Evolutionary conservation across 2,888 invertebrate genomes (phyloP), one percentile per base, ranked within the genome.

Genomic region (Ophraella communa): DNA sequence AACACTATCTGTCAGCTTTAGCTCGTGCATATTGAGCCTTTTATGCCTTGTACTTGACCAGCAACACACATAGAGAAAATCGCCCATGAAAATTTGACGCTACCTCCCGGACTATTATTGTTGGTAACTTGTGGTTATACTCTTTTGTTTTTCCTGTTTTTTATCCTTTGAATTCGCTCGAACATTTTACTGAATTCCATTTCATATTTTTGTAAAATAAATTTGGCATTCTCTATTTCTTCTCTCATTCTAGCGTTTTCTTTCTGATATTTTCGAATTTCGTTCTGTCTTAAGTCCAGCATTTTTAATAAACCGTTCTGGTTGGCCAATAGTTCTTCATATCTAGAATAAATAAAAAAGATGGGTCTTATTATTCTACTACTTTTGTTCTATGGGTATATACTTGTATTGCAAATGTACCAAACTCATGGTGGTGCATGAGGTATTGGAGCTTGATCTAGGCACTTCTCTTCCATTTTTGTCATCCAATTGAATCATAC

Each of bases 381-480:
- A n/a, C n/a, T n/a, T n/a, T n/a, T n/a, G n/a, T n/a, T n/a, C n/a
- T n/a, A n/a, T n/a, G n/a, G n/a, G n/a, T 5, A 80, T 83, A 82
- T 75, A 86, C 85, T 86, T 85, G 72, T 84, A 85, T 71, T 86
- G 86, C 11, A 87, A 78, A 73, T 85, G 84, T 5, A 85, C 84
- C 68, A 86, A 83, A 75, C 85, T 86, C 80, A 84, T 83, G 1
- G 85, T 84, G 0, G 86, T 85, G 81, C 84, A 84, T n/a, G 85
- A 82, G 35, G 83, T 80, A 7, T 79, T 74, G 33, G 71, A 63
- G 45, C 64, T 61, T 59, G 62, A 64, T 52, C 67, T 65, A 14
- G 71, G 65, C 45, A 65, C 21, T 10, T 49, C 47, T 47, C 52
- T 66, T 39, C 59, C 59, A n/a, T 55, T 63, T 1, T 58, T 61